Base-by-base conservation (phyloP, 1,140 invertebrate genomes). In the Antheraea mylitta region DNA sequence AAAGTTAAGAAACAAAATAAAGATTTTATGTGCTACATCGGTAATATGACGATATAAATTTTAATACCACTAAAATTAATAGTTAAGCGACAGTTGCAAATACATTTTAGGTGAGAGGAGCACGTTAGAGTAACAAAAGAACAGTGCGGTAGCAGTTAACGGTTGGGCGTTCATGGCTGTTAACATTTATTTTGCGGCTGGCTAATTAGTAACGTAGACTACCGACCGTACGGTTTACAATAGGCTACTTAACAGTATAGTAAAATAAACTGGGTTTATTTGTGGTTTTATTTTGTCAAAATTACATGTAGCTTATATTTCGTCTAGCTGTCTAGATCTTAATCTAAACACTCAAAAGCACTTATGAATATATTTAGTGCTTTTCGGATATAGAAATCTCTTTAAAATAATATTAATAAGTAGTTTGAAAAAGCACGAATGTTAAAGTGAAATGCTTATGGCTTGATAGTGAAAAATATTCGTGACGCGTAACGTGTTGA, bases 171-270 rank as follows among this genome's bases (percentile, higher is more conserved):
- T 82, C 82, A 77, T 87, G 83, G 86, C 86, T 82, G 76, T 81
- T 77, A 78, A 82, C 83, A 87, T 87, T 83, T 85, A 86, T 86
- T 82, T 87, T 86, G 81, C 67, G 76, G 79, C 75, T 70, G 67
- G 74, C 77, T 86, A 87, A 87, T 87, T 87, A 86, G 79, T 74
- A 63, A 74, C 68, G 68, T 64, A 64, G 30, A 64, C 62, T 69
- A 68, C 61, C 64, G 70, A 64, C 76, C 70, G 72, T 58, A 71
- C 68, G 71, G 64, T 64, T 69, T 64, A 76, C 74, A 76, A 67
- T 75, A 74, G 70, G 63, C 58, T 38, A 67, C 48, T 69, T 19
- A 64, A 67, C n/a, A 7, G 18, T 16, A 53, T 53, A 11, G 38
- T 42, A 10, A 42, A 42, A 42, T 53, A 13, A 6, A 53, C 45